A percentile compares a stretch with the other conserved stretches of the same genome.
phyloP scores from a whole-genome alignment of 2,797 vertebrate species.

The Myripristis murdjan region DNA sequence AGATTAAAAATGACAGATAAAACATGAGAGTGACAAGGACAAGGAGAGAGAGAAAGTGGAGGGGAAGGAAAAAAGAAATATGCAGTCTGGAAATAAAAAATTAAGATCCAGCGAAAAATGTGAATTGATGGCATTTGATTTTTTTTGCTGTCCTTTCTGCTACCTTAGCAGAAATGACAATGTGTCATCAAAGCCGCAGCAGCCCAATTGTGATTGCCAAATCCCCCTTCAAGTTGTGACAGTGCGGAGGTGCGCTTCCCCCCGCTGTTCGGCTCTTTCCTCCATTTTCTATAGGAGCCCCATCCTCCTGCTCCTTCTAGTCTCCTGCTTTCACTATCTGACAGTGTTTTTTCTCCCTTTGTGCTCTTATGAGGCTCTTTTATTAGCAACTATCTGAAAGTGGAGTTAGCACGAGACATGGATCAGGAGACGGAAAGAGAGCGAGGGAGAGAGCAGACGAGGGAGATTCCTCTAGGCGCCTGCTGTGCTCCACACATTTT shows the following conservation, averaged over 20 bases:
- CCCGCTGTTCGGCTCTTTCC: background rate
- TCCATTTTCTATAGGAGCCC: conserved; percentile 4
- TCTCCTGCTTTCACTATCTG: background rate
- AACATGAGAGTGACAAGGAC: conserved; percentile 60
- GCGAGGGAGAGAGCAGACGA: background rate
- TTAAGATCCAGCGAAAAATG: conserved; percentile 30
- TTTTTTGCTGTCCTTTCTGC: conserved; percentile 26
- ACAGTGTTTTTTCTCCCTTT: conserved; percentile 5
- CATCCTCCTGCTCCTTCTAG: background rate
- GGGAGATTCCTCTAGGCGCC: conserved; percentile 46
- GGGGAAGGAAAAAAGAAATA: conserved; percentile 23
- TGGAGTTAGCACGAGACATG: conserved; percentile 14
- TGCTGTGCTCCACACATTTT: conserved; percentile 23
- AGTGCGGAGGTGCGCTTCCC: conserved; percentile 16
- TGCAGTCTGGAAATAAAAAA: conserved; percentile 43
- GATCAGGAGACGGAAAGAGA: background rate
- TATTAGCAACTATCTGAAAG: conserved; percentile 32
- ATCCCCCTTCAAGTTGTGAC: conserved; percentile 3
- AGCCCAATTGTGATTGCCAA: conserved; percentile 28
- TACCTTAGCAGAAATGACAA: conserved; percentile 48
- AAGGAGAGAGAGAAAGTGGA: conserved; percentile 25
- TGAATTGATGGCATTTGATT: conserved; percentile 48
- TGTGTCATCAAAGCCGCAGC: conserved; percentile 11
- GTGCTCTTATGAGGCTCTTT: conserved; percentile 24
- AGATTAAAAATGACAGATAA: conserved; percentile 64